Conservation (phyloP, 2,888 invertebrate genomes). For the Epinotia nisella region DNA sequence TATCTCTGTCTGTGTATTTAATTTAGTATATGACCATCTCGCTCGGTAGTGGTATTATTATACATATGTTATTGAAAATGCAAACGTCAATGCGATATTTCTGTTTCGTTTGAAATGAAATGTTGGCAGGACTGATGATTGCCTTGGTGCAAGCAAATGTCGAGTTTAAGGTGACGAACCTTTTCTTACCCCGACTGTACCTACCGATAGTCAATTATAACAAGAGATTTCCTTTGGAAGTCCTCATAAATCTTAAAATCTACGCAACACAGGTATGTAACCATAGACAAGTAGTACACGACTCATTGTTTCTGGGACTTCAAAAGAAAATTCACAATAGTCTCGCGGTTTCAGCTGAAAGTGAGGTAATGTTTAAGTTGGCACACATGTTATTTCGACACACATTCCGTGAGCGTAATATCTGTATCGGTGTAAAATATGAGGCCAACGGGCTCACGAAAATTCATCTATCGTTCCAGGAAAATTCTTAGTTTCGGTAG, state of each 20-base stretch:
- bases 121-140: too few relatives aligned
- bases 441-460: not conserved
- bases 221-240: conserved; percentile 2
- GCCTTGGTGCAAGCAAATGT: too few relatives aligned
- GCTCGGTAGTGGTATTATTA: too few relatives aligned
- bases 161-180: too few relatives aligned
- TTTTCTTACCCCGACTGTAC: too few relatives aligned
- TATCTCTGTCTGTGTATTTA: too few relatives aligned
- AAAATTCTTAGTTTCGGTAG: not conserved
- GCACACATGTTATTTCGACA: conserved; percentile 40
- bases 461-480: not conserved
- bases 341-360: conserved; percentile 38
- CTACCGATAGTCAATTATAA: not conserved
- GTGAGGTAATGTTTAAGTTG: conserved; percentile 40
- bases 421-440: conserved; percentile 12
- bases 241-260: conserved; percentile 19
- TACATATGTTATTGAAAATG: too few relatives aligned
- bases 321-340: conserved; percentile 42
- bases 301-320: conserved; percentile 34
- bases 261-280: conserved; percentile 25
- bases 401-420: conserved; percentile 10
- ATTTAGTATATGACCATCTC: too few relatives aligned
- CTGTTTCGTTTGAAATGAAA: too few relatives aligned
- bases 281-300: conserved; percentile 9
- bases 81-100: too few relatives aligned